Conservation (phyloP, 2,113 vertebrate genomes). For the Microtus richardsoni region DNA sequence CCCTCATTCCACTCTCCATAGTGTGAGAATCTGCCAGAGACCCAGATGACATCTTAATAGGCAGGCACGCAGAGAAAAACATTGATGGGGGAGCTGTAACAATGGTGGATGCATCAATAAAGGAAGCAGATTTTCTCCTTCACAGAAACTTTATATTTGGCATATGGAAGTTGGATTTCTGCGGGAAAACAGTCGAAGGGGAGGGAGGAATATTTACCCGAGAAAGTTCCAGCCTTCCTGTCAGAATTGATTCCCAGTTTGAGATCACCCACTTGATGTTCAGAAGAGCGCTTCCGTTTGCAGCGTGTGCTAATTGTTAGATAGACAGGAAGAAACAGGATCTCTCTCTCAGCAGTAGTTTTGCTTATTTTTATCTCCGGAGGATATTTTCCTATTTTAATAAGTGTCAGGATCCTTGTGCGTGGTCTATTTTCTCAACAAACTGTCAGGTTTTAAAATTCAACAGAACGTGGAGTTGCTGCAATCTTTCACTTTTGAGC, state of each 20-base stretch:
- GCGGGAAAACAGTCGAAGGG: background rate
- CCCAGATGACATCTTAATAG: background rate
- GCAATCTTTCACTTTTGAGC: background rate
- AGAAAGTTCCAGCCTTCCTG: background rate
- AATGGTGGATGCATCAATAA: background rate
- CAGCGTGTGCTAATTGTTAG: constrained; percentile 38
- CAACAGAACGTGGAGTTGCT: background rate
- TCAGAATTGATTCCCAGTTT: background rate
- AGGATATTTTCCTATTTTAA: constrained; percentile 50
- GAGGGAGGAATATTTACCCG: background rate
- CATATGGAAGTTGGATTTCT: background rate
- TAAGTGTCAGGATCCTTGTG: constrained; percentile 28
- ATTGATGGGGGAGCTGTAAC: background rate
- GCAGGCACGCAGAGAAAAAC: background rate
- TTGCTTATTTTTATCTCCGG: constrained; percentile 46
- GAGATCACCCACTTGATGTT: background rate
- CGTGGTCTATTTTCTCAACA: constrained; percentile 36
- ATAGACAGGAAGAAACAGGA: constrained; percentile 44
- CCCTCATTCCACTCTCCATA: background rate
- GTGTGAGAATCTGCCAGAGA: background rate
- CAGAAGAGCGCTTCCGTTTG: background rate
- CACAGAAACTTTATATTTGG: background rate
- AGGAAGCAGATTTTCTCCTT: background rate
- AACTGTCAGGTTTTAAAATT: constrained; percentile 35
- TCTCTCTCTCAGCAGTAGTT: constrained; percentile 5